Evolutionary conservation across 2,797 vertebrate species (phyloP), one percentile per base, ranked within the genome.

Genomic region (Ispidina lecontei): DNA sequence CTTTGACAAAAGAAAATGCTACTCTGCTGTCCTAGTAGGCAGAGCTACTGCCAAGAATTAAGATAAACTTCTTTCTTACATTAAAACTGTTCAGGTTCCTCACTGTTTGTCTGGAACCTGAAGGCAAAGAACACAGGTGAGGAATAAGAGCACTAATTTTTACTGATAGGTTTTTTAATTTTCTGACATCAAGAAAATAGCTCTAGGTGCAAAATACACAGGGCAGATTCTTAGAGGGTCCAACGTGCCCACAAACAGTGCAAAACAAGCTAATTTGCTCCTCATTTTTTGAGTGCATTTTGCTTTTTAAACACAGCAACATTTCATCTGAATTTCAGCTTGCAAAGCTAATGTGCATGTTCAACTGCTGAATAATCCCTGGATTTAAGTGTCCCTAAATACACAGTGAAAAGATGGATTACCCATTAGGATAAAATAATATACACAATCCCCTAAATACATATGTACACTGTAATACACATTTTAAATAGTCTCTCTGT

Each of bases 341-440:
- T 68, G 73, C 55, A 73, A 72, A 91, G 33, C 68, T 77, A 91
- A 90, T 5, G n/a, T 92, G 74, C 82, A 76, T 10, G 33, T 77
- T 89, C 86, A 89, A 72, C 94, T 91, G 87, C 77, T 95, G 84
- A 96, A 92, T 96, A 97, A 97, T 94, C 95, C 89, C 77, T 75
- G 74, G 84, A 92, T 96, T 95, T 96, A 95, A 95, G 84, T 87
- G 87, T 95, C 90, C 91, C 96, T 96, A 96, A 97, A 96, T 91
- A 96, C 88, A 93, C 86, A 94, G 84, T 65, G 83, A 96, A 95
- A 97, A 96, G 93, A 97, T 85, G 77, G 91, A 96, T 96, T 93
- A 94, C 93, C 88, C 94, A 95, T 97, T 97, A 97, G 92, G 96
- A 91, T 91, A 89, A 96, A 95, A 93, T 95, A 96, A 94, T 94